Evolutionary conservation across 2,888 invertebrate species (phyloP), one percentile per base, ranked within the genome.

Genomic region (Adelphocoris suturalis): DNA sequence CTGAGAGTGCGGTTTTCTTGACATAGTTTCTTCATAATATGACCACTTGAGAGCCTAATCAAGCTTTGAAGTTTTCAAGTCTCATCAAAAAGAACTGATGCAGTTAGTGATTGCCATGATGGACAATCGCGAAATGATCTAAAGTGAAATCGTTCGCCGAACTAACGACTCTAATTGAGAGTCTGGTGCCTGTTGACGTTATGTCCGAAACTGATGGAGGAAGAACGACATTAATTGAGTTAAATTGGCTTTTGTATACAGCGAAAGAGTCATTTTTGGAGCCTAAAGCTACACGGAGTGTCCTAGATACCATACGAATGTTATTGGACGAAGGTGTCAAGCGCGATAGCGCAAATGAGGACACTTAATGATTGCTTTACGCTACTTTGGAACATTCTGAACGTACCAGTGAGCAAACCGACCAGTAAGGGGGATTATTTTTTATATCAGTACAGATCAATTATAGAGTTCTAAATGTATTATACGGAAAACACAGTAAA

Each of bases 131-230:
- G n/a, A n/a, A n/a, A n/a, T n/a, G n/a, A n/a, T n/a, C n/a, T 57
- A 90, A 68, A n/a, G 55, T 86, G 90, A 95, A 95, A 92, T 95
- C 97, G 91, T 93, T 97, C 92, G 95, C 96, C 0, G 96, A 96
- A 93, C 94, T 97, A 89, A 96, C 96, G 0, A 95, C 96, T 89
- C 97, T 97, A 0, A 95, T 96, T 28, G 97, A 97, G 93, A 96
- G 96, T 93, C 94, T 97, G 55, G 94, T 97, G 90, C 95, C 96
- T 0, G 94, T 96, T 27, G 96, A 96, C 91, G 93, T 95, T 2
- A 95, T 95, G 93, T 94, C 95, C 5, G 94, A 94, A 92, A 95
- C 95, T 5, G 96, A 96, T 92, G 94, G 95, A 86, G 96, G 96
- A 0, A 94, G 95, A 23, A 96, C 96, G 92, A 96, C 96, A 0